Percentiles rank a stretch among this genome's conserved stretches.
Conservation (phyloP, 2,797 vertebrate species). For the Lycodopsis pacificus region DNA sequence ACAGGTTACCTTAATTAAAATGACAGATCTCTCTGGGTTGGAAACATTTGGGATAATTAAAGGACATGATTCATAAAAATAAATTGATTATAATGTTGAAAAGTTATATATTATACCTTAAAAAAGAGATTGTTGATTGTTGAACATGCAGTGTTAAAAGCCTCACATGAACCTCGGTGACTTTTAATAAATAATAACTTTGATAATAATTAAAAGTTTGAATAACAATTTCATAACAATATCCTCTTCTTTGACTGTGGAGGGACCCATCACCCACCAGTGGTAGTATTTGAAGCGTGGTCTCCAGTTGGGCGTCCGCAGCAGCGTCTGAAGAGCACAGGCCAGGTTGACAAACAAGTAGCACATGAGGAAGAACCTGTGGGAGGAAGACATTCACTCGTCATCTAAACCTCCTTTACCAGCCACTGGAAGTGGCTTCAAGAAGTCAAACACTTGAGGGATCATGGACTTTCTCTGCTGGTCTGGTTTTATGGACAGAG, state of each 20-base stretch:
- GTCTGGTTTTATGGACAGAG: conserved; percentile 29
- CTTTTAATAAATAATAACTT: not conserved
- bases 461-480: conserved; percentile 24
- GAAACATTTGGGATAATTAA: not conserved
- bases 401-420: conserved; percentile 38
- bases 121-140: not conserved
- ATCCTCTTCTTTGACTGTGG: not conserved
- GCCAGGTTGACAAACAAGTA: conserved; percentile 98
- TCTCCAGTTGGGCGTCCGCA: conserved; percentile 96
- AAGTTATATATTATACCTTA: not conserved
- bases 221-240: not conserved
- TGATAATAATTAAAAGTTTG: not conserved
- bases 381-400: not conserved
- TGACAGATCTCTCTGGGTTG: not conserved
- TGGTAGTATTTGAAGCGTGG: conserved; percentile 97
- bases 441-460: conserved; percentile 4
- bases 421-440: conserved; percentile 24
- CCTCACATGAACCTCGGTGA: not conserved
- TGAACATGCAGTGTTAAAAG: not conserved
- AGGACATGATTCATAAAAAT: not conserved
- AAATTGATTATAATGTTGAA: not conserved
- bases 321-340: conserved; percentile 93
- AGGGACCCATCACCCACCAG: conserved; percentile 76
- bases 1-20: not conserved
- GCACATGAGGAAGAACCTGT: conserved; percentile 98